Evolutionary conservation across 1,140 invertebrate species (phyloP).

Genomic region (Calephelis nemesis): DNA sequence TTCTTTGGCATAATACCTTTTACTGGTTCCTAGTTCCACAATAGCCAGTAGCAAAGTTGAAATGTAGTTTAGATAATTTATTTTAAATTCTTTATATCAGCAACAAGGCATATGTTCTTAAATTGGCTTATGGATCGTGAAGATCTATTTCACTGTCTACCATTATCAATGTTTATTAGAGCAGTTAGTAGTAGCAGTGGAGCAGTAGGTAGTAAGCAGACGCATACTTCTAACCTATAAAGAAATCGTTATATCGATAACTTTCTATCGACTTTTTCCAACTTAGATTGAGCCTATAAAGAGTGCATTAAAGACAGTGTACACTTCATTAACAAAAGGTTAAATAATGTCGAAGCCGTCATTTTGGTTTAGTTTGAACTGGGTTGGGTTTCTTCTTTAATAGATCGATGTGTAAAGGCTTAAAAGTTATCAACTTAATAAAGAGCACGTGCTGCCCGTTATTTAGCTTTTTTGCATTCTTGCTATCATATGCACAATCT

Average conservation of each 20-base stretch:
- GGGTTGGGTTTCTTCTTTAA: conserved; percentile 43
- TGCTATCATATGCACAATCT: background rate
- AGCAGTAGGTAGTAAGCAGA: no score
- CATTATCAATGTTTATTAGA: no score
- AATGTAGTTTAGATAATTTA: no score
- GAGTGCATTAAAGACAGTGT: conserved; percentile 54
- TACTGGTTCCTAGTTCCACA: no score
- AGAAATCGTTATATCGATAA: background rate
- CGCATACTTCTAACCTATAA: background rate
- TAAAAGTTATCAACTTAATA: conserved; percentile 19
- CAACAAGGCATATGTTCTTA: no score
- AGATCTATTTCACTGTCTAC: no score
- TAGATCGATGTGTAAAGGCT: conserved; percentile 27
- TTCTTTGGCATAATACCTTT: no score
- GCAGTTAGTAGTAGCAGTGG: no score
- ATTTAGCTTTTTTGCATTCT: conserved; percentile 9
- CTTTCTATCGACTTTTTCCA: conserved; percentile 23
- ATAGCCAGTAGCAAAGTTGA: no score
- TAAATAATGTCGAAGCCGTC: conserved; percentile 60
- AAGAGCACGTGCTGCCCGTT: conserved; percentile 13
- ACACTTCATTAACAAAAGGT: conserved; percentile 68
- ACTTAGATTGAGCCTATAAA: conserved; percentile 57
- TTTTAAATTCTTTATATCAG: no score
- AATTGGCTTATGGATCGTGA: no score
- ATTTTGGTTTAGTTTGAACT: conserved; percentile 38